Conservation (phyloP, 2,797 vertebrate genomes). For the Halcyon smyrnensis region DNA sequence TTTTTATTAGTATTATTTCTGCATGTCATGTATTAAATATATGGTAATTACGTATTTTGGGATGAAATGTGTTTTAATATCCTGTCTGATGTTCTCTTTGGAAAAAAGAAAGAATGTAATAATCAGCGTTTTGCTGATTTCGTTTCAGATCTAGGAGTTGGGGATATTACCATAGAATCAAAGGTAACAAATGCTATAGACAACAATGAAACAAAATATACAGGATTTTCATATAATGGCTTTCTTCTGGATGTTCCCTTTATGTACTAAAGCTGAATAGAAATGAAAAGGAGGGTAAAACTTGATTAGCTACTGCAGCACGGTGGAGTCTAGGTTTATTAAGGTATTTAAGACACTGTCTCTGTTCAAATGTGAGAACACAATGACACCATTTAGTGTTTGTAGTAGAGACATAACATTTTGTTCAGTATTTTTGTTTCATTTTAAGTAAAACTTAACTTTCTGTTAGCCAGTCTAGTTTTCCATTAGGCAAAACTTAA, state of each 20-base stretch:
- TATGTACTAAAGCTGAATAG: neutral
- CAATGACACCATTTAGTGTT: neutral
- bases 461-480: neutral
- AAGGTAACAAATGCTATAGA: neutral
- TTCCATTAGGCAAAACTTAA: neutral
- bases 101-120: neutral
- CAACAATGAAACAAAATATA: neutral
- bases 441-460: neutral
- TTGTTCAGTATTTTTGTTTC: neutral
- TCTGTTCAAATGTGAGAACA: neutral
- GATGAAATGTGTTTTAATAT: conserved; percentile 55
- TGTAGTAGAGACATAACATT: neutral
- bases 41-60: conserved; percentile 2
- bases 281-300: neutral
- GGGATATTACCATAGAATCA: neutral
- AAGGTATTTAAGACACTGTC: neutral
- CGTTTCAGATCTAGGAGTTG: neutral
- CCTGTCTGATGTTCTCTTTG: conserved; percentile 31
- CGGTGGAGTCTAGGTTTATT: neutral
- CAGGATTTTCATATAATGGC: neutral
- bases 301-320: neutral
- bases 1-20: conserved; percentile 16
- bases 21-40: neutral
- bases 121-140: conserved; percentile 18
- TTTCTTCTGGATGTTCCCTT: neutral